Percentiles rank a stretch among this genome's conserved stretches.
Conservation (phyloP, 1,140 invertebrate genomes). For the Ceratitis capitata region DNA sequence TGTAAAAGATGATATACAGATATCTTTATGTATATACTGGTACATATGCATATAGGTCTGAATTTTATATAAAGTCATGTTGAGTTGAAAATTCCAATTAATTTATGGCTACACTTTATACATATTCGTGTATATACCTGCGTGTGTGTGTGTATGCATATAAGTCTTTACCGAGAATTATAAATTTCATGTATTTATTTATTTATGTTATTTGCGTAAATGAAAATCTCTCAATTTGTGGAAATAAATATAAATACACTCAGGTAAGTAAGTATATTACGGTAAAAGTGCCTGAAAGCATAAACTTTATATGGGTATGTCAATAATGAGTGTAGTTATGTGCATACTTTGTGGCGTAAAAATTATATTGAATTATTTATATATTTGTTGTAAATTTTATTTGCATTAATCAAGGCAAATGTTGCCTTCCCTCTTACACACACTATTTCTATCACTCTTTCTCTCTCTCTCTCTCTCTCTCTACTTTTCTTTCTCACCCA, state of each 20-base stretch:
- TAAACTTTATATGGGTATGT: not conserved
- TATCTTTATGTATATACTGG: not conserved
- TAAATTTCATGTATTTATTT: not conserved
- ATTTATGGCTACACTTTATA: not conserved
- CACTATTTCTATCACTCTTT: not conserved
- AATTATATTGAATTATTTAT: no score
- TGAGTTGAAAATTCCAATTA: conserved; percentile 6
- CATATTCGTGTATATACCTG: not conserved
- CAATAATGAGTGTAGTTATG: not conserved
- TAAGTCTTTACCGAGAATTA: not conserved
- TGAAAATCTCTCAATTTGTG: conserved; percentile 30
- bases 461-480: no score
- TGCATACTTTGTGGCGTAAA: not conserved
- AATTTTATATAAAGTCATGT: no score
- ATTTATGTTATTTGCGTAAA: conserved; percentile 25
- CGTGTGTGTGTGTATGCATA: not conserved
- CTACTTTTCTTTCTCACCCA: no score
- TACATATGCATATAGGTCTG: not conserved
- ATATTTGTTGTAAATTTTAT: no score
- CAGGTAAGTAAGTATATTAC: not conserved
- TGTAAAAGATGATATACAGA: not conserved
- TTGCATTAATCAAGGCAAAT: no score
- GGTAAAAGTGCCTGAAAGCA: not conserved
- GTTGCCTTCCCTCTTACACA: no score
- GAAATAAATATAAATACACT: not conserved